These are phyloP conservation scores for Patella pellucida DNA, from an alignment of 2,888 invertebrate genomes.

Conservation along the genomic window DNA sequence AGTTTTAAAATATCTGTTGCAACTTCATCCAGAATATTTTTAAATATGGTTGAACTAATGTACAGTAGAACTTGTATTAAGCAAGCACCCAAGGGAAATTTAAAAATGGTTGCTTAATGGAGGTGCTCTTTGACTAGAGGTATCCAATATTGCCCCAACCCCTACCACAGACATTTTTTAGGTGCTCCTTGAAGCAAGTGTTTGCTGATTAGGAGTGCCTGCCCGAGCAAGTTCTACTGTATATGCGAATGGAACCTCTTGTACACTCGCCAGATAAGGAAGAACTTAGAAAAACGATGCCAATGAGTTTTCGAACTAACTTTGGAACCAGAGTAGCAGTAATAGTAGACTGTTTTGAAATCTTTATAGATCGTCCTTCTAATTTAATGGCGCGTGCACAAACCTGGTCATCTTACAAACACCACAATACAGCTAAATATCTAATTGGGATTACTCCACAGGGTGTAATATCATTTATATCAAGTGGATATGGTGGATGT, in stretches of 20 bases:
- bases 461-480: constrained; percentile 42
- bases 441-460: constrained; percentile 49
- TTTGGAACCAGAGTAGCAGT: constrained; percentile 26
- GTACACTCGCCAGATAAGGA: constrained; percentile 21
- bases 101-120: no score
- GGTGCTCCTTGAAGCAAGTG: no score
- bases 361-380: constrained; percentile 33
- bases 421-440: constrained; percentile 46
- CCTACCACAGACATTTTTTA: no score
- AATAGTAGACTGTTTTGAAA: constrained; percentile 35
- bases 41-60: no score
- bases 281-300: constrained; percentile 20
- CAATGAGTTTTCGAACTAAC: constrained; percentile 19
- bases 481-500: constrained; percentile 37
- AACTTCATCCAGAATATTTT: no score
- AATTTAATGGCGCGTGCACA: constrained; percentile 35
- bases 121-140: no score
- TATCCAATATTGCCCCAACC: no score
- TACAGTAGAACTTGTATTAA: no score
- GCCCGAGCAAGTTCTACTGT: no score
- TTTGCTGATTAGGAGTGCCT: no score
- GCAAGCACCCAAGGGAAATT: no score
- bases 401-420: constrained; percentile 46
- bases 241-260: not conserved
- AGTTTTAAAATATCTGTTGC: no score